Base-by-base conservation (phyloP, 2,113 vertebrate species). In the Ochotona curzoniae region DNA sequence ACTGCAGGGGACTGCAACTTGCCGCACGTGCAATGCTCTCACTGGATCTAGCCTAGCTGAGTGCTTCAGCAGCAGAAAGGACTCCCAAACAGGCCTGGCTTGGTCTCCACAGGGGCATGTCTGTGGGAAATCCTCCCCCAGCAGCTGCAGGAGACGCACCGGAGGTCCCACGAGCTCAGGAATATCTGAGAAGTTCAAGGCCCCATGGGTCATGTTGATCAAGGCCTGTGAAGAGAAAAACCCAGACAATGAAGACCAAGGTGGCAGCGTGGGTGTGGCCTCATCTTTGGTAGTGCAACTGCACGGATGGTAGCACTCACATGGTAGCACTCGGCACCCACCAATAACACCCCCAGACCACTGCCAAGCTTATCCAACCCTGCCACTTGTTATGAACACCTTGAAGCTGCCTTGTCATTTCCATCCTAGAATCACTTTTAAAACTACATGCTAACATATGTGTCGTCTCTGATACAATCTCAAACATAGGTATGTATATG, bases 121-220 rank as follows among this genome's bases (percentile, higher is more conserved):
- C 64, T 61, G 61, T 13, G 70, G 30, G 32, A 63, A 32, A 35
- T 28, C 66, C 57, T 51, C 86, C 38, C 20, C 26, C 67, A 15
- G 25, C 38, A 70, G 71, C 47, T 60, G 23, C 13, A 44, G 12
- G 81, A 92, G 98, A 98, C 98, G 91, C 96, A 99, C 99, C 94
- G 93, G 97, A 32, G 97, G 98, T 8, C 99, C 98, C 66, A 96
- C 70, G 76, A 98, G 96, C 91, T 98, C 98, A 91, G 98, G 98
- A 81, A 98, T 97, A 96, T 96, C 98, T 38, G 99, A 98, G 93
- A 99, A 94, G 96, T 99, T 99, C 95, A 98, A 97, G 95, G 97
- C 90, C 88, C 98, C 98, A 1, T 98, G 97, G 21, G 99, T 99
- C 83, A 98, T 95, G 74, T 99, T 99, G 21, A 99, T 96, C 44